Evolutionary conservation across 2,797 vertebrate genomes (phyloP).

Genomic region (Sandelia bainsii): DNA sequence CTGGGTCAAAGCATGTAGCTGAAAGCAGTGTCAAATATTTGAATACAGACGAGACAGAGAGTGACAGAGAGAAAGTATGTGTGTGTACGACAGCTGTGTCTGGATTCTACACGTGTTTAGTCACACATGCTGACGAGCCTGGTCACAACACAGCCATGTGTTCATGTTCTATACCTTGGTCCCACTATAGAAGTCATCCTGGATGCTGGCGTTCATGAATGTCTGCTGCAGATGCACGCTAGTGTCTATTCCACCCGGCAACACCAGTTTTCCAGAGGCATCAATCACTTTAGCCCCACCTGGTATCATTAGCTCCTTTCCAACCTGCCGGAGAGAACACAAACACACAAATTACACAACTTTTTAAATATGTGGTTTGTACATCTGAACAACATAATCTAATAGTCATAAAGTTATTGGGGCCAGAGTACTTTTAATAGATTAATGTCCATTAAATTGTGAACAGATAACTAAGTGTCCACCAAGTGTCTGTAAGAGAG

Average conservation of each 20-base stretch:
- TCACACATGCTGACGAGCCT: slow-evolving; percentile 33
- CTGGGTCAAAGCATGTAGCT: slow-evolving; percentile 18
- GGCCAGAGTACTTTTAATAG: slow-evolving; percentile 1
- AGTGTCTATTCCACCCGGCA: slow-evolving; percentile 97
- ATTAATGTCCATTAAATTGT: not conserved
- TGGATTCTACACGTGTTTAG: slow-evolving; percentile 42
- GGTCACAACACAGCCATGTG: slow-evolving; percentile 17
- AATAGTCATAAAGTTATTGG: not conserved
- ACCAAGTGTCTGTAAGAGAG: not conserved
- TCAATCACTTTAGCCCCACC: slow-evolving; percentile 98
- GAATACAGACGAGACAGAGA: slow-evolving; percentile 3
- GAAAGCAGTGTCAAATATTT: slow-evolving; percentile 23
- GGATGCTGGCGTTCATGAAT: slow-evolving; percentile 95
- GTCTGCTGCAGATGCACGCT: slow-evolving; percentile 95
- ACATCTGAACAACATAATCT: not conserved
- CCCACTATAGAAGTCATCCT: slow-evolving; percentile 97
- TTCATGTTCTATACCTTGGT: slow-evolving; percentile 89
- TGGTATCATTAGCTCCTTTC: slow-evolving; percentile 97
- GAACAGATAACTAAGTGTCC: no score
- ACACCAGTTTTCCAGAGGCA: slow-evolving; percentile 94
- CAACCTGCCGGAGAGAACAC: slow-evolving; percentile 82
- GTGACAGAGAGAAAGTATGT: slow-evolving; percentile 26
- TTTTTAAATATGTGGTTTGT: not conserved
- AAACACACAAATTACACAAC: not conserved
- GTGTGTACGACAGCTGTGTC: slow-evolving; percentile 53